Conservation (phyloP, 1,140 invertebrate genomes). For the Drosophila parvula region DNA sequence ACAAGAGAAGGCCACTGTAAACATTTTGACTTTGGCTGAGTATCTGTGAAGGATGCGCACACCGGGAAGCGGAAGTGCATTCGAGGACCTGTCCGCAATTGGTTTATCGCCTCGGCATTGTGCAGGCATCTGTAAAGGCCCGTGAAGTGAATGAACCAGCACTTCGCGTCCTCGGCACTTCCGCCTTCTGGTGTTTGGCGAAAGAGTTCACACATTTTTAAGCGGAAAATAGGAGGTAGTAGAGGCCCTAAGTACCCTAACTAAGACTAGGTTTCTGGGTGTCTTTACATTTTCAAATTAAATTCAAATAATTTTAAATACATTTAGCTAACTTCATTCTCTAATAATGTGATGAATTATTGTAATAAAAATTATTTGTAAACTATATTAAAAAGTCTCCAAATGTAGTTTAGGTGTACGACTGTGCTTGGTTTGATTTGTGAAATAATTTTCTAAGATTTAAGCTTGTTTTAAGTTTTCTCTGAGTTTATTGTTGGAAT, state of each 20-base stretch:
- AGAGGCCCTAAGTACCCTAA: constrained; percentile 14
- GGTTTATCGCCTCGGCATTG: constrained; percentile 61
- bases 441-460: background rate
- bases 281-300: background rate
- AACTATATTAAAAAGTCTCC: background rate
- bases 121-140: constrained; percentile 54
- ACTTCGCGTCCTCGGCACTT: constrained; percentile 34
- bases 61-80: constrained; percentile 66
- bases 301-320: too few relatives aligned
- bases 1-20: constrained; percentile 39
- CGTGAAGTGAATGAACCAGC: constrained; percentile 34
- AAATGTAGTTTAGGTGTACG: background rate
- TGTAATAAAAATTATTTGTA: background rate
- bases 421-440: background rate
- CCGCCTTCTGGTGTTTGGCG: constrained; percentile 37
- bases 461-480: background rate
- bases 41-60: constrained; percentile 46
- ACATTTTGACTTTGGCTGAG: constrained; percentile 36
- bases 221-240: background rate
- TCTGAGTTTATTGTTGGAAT: background rate
- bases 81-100: constrained; percentile 59
- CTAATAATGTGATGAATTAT: background rate
- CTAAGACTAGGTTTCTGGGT: constrained; percentile 4
- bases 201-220: constrained; percentile 1
- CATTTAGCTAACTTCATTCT: background rate